Base-by-base conservation (phyloP, 2,888 invertebrate genomes). In the Hirtodrosophila histrioides region DNA sequence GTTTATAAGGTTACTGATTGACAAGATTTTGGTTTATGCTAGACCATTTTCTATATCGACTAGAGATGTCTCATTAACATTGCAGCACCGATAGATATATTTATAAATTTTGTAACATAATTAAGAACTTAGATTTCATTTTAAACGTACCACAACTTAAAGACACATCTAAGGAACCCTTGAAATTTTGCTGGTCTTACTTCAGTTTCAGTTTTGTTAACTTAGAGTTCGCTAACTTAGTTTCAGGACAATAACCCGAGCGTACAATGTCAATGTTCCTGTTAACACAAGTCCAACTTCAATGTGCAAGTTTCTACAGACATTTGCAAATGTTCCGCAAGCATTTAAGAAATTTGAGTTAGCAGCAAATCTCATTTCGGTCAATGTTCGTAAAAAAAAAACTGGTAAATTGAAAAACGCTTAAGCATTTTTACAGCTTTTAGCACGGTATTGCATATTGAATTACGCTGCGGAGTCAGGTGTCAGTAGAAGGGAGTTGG, bases 391-490 rank as follows among this genome's bases (percentile, higher is more conserved):
- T 68, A 72, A 86, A 84, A 84, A 84, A 72, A 82, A 82, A 82
- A 86, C 86, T 72, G 81, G 58, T 62, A 87, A 84, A 84, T 84
- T 84, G 84, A 77, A 87, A 84, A 87, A 87, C 84, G 84, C 86
- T 84, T 84, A 82, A 87, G 71, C 75, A 84, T 87, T 84, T 84
- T 85, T 78, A 84, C 86, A 82, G 87, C 86, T 86, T 84, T 86
- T 77, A 82, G 66, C 82, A 82, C 70, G 72, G 81, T 46, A 71
- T 69, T 75, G 84, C 86, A 87, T 82, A 84, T 84, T 85, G 87
- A 87, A 87, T 84, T 84, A 84, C 87, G 75, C 64, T 82, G 63
- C 51, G 44, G 56, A 46, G 43, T 48, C 46, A 24, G 40, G 12
- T 23, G 54, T 17, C 39, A 9, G 43, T 39, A 40, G 41, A 64